Evolutionary conservation across 2,888 invertebrate genomes (phyloP).

Genomic region (Caradrina clavipalpis): DNA sequence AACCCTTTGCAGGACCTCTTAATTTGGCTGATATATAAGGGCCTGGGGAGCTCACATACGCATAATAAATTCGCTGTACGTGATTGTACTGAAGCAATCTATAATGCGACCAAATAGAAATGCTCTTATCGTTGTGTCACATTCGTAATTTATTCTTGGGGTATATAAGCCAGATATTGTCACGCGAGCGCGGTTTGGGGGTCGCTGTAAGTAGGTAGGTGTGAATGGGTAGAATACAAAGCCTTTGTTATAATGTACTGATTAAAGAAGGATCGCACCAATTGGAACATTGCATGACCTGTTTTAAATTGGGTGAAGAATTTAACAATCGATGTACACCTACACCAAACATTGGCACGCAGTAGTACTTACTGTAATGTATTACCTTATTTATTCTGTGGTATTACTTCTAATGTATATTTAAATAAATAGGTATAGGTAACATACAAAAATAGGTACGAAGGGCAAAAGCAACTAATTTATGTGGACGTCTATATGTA

Average conservation of each 20-base stretch:
- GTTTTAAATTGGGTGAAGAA: background rate
- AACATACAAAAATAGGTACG: too few relatives aligned
- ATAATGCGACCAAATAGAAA: constrained; percentile 64
- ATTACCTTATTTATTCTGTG: too few relatives aligned
- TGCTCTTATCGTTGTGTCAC: constrained; percentile 62
- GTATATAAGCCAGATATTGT: constrained; percentile 40
- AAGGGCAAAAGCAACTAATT: too few relatives aligned
- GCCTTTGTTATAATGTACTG: constrained; percentile 19
- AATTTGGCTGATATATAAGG: constrained; percentile 64
- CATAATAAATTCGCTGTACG: constrained; percentile 67
- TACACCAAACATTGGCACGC: too few relatives aligned
- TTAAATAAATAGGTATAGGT: too few relatives aligned
- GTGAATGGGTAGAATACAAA: constrained; percentile 28
- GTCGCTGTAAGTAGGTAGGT: constrained; percentile 13
- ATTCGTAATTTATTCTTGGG: constrained; percentile 53
- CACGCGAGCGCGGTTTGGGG: constrained; percentile 37
- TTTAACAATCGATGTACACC: too few relatives aligned
- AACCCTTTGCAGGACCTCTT: constrained; percentile 63
- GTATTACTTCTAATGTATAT: too few relatives aligned
- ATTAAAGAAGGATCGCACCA: constrained; percentile 36
- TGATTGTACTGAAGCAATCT: constrained; percentile 65
- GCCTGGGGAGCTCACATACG: constrained; percentile 59
- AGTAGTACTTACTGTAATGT: too few relatives aligned
- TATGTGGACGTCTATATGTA: too few relatives aligned
- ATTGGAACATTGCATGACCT: constrained; percentile 6